Evolutionary conservation across 2,797 vertebrate genomes (phyloP), one percentile per base, ranked within the genome.

Genomic region (Enteromius trimaculatus): DNA sequence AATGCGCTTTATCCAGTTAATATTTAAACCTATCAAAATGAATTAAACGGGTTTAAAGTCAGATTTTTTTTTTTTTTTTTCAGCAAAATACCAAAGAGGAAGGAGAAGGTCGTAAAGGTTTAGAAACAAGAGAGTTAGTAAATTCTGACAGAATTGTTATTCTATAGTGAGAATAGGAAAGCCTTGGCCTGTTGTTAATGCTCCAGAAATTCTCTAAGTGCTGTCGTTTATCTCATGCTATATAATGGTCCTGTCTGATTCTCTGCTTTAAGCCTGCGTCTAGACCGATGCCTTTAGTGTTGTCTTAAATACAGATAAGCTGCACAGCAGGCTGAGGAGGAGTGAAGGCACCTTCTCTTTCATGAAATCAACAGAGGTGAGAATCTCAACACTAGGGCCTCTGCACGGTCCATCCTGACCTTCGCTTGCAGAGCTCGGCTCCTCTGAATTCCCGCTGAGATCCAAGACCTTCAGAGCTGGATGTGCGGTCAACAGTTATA

Each of bases 361-460:
- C 58, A 58, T 79, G 72, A 83, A 85, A 72, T 78, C 79, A 88
- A 87, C n/a, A 76, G 84, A 89, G 91, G 83, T 89, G 90, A 87
- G 89, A 88, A 64, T 88, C 31, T 84, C 79, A 88, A 89, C 90
- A 90, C 79, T 69, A 75, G 88, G 68, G 82, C 84, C 87, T 89
- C 39, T 8, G 74, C 55, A 76, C 85, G 70, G 86, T 89, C 85
- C 23, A 14, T 85, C 88, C 87, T 91, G 91, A 92, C 92, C 92
- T 76, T 49, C 77, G 80, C 86, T 77, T 83, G 81, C 86, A 85
- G 89, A 89, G 88, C 1, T 64, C 79, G 3, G 79, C 66, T 84
- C 64, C 66, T 88, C 68, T 74, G 79, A 82, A 80, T 81, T 70
- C 85, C 86, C 37, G 47, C 75, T 64, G 86, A 86, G 83, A 80